phyloP scores from a whole-genome alignment of 2,888 invertebrate genomes.

The Chrysolina americana region DNA sequence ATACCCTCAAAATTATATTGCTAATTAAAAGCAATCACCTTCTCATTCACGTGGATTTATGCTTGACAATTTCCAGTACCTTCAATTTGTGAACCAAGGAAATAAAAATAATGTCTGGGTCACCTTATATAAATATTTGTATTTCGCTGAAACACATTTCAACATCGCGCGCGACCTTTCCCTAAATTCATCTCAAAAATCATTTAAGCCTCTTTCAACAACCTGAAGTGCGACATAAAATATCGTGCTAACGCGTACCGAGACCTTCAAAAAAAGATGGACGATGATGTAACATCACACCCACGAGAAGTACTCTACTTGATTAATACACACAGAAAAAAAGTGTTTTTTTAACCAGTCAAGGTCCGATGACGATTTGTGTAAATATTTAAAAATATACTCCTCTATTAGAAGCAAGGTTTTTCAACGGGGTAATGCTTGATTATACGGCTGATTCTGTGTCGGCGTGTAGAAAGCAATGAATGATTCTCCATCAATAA shows the following conservation, averaged over 20 bases:
- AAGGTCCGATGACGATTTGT: slow-evolving; percentile 24
- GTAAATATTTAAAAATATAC: slow-evolving; percentile 31
- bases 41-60: not conserved
- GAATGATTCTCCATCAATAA: too few relatives aligned
- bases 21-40: not conserved
- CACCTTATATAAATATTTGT: slow-evolving; percentile 29
- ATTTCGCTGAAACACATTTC: slow-evolving; percentile 10
- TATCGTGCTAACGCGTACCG: slow-evolving; percentile 1
- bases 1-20: too few relatives aligned
- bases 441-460: not conserved
- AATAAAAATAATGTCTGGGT: slow-evolving; percentile 30
- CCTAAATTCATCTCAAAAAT: slow-evolving; percentile 12
- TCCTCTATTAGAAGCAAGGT: slow-evolving; percentile 22
- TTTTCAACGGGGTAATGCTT: not conserved
- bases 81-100: slow-evolving; percentile 19
- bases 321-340: slow-evolving; percentile 28
- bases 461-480: too few relatives aligned
- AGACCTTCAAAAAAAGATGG: slow-evolving; percentile 28
- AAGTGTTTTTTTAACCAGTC: slow-evolving; percentile 15
- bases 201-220: slow-evolving; percentile 7
- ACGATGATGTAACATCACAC: slow-evolving; percentile 29
- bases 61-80: not conserved
- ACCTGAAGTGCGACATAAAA: not conserved
- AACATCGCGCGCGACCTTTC: slow-evolving; percentile 24
- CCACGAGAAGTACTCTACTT: slow-evolving; percentile 29